Evolutionary conservation across 2,113 vertebrate species (phyloP).

Genomic region (Rhizomys pruinosus): DNA sequence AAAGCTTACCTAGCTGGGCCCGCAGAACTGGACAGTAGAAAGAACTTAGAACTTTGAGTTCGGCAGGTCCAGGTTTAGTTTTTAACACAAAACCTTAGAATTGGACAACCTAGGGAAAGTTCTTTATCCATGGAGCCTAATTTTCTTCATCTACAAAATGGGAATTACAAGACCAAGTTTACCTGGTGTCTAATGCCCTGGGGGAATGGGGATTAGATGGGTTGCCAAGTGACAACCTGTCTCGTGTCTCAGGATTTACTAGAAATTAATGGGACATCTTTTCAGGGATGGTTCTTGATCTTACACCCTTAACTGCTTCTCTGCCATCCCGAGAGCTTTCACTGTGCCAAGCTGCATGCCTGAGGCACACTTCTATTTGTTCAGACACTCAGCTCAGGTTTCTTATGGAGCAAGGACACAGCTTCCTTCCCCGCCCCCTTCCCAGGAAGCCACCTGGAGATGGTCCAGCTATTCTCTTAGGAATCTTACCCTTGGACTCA

Average conservation of each 20-base stretch:
- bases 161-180: not conserved
- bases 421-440: conserved; percentile 42
- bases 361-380: conserved; percentile 45
- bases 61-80: conserved; percentile 3
- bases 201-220: not conserved
- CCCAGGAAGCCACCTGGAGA: conserved; percentile 69
- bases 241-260: not conserved
- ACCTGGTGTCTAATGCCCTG: not conserved
- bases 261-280: not conserved
- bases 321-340: not conserved
- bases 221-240: not conserved
- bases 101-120: not conserved
- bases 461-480: conserved; percentile 37
- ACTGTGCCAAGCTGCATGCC: not conserved
- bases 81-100: not conserved
- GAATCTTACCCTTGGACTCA: not conserved
- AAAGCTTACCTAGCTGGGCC: not conserved
- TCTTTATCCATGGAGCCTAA: not conserved
- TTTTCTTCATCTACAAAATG: conserved; percentile 39
- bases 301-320: not conserved
- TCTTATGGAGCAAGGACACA: conserved; percentile 46
- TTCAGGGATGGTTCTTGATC: not conserved
- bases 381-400: not conserved
- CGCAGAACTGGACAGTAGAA: not conserved
- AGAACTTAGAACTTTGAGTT: not conserved